Percentiles rank a stretch among this genome's conserved stretches.
phyloP scores from a whole-genome alignment of 2,113 vertebrate species.

The Sisor rabdophorus region DNA sequence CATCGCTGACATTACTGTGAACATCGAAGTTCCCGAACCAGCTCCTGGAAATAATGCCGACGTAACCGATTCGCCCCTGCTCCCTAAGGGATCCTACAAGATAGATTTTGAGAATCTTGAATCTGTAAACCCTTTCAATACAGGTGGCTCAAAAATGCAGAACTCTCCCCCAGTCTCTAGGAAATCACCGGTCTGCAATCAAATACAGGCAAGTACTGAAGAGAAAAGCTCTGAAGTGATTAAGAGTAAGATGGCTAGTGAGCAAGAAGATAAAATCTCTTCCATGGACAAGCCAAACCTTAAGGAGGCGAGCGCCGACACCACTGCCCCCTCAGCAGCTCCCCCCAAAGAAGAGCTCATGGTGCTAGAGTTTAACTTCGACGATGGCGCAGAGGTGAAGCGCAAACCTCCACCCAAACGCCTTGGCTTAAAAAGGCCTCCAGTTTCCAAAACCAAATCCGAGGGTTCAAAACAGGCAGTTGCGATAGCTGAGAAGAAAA shows the following conservation, averaged over 20 bases:
- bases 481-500: constrained; percentile 39
- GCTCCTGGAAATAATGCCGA: constrained; percentile 34
- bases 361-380: constrained; percentile 79
- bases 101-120: constrained; percentile 64
- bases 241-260: constrained; percentile 17
- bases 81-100: constrained; percentile 52
- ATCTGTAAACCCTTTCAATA: constrained; percentile 58
- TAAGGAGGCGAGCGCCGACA: neutral
- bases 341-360: constrained; percentile 53
- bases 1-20: neutral
- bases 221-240: neutral
- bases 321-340: neutral
- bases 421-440: constrained; percentile 64
- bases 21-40: constrained; percentile 31
- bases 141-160: constrained; percentile 57
- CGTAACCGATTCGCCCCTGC: constrained; percentile 45
- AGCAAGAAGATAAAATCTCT: constrained; percentile 44
- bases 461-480: constrained; percentile 52
- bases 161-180: constrained; percentile 53
- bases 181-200: constrained; percentile 18
- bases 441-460: constrained; percentile 63
- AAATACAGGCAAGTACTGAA: constrained; percentile 1
- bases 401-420: constrained; percentile 68
- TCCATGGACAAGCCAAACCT: neutral
- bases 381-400: constrained; percentile 57